phyloP scores from a whole-genome alignment of 2,888 invertebrate genomes.

The Cephus rjabovi region DNA sequence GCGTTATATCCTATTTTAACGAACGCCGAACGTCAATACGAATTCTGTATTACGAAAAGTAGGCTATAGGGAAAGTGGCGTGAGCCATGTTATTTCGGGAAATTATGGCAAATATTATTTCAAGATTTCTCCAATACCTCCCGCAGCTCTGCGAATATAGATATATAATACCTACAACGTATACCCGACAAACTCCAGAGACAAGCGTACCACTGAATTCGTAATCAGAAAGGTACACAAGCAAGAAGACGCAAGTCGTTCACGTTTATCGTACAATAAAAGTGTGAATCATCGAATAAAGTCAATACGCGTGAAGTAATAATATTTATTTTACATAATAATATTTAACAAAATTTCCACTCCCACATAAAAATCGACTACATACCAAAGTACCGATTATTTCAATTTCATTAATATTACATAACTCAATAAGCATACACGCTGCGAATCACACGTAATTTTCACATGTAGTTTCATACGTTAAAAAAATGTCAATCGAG shows the following conservation, averaged over 20 bases:
- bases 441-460: not conserved
- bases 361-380: too few species aligned
- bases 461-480: not conserved
- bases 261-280: not conserved
- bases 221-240: not conserved
- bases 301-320: too few species aligned
- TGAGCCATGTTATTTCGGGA: too few species aligned
- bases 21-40: not conserved
- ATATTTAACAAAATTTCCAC: too few species aligned
- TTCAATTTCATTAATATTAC: not conserved
- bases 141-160: too few species aligned
- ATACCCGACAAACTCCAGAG: too few species aligned
- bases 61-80: not conserved
- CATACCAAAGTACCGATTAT: not conserved
- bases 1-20: not conserved
- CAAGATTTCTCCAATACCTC: too few species aligned
- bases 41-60: not conserved
- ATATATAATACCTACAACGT: too few species aligned
- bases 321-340: too few species aligned
- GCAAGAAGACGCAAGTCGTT: not conserved
- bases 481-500: not conserved
- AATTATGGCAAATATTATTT: too few species aligned
- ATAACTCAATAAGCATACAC: not conserved
- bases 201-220: too few species aligned
- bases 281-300: not conserved